phyloP scores from a whole-genome alignment of 1,140 invertebrate species.

The Pectinophora gossypiella region DNA sequence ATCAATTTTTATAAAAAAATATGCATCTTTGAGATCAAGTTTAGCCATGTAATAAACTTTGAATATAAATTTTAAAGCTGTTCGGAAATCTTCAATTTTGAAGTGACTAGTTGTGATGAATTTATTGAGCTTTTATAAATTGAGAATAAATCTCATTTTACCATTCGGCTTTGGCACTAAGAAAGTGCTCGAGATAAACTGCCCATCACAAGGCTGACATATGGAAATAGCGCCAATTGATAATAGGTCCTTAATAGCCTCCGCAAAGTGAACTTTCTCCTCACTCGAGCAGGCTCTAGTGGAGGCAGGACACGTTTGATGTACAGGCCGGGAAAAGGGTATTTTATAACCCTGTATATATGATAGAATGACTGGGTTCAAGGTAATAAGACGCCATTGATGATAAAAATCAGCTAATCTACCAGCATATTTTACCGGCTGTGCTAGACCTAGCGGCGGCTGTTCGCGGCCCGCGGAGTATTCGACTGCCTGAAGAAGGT shows the following conservation, averaged over 20 bases:
- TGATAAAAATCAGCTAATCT: neutral
- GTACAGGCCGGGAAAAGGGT: neutral
- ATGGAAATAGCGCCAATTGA: neutral
- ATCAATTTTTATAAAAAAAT: slow-evolving; percentile 9
- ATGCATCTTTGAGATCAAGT: slow-evolving; percentile 20
- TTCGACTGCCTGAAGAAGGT: neutral
- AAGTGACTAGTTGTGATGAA: slow-evolving; percentile 25
- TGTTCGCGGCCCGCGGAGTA: neutral
- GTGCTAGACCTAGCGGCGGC: neutral
- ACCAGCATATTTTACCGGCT: slow-evolving; percentile 4
- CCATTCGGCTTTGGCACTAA: slow-evolving; percentile 28
- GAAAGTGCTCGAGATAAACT: slow-evolving; percentile 26
- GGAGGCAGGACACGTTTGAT: neutral
- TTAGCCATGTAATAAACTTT: slow-evolving; percentile 13
- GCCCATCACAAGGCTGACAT: slow-evolving; percentile 12
- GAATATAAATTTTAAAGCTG: slow-evolving; percentile 23
- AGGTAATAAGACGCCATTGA: neutral
- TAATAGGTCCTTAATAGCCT: slow-evolving; percentile 2
- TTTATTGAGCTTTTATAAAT: slow-evolving; percentile 27
- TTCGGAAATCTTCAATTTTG: slow-evolving; percentile 27
- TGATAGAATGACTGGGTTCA: neutral
- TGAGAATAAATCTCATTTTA: slow-evolving; percentile 26
- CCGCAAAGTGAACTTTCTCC: neutral
- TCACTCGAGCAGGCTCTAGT: neutral
- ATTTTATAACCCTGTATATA: slow-evolving; percentile 2